These are phyloP conservation scores for Hydrolagus affinis DNA, from an alignment of 2,113 vertebrate species.

Conservation along the genomic window DNA sequence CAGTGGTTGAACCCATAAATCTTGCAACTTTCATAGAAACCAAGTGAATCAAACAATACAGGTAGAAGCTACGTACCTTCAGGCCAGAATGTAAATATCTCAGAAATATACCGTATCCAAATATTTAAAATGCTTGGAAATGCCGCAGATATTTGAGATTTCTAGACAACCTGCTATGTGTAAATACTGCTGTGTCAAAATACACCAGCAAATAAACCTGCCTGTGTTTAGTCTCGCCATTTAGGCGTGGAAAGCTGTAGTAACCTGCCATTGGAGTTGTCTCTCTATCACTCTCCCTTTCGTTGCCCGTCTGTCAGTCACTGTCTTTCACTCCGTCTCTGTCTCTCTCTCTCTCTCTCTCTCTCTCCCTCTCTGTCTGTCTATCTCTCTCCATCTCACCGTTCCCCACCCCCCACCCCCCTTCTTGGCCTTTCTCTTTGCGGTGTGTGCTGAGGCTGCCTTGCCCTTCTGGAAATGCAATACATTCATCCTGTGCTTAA, in stretches of 20 bases:
- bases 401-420: too few relatives aligned
- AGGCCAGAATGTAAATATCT: background rate
- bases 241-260: background rate
- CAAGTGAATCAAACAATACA: conserved; percentile 15
- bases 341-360: too few relatives aligned
- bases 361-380: too few relatives aligned
- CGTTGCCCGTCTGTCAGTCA: background rate
- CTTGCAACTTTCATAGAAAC: conserved; percentile 17
- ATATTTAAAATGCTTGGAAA: conserved; percentile 24
- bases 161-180: conserved; percentile 17
- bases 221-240: conserved; percentile 23
- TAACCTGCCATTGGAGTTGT: background rate
- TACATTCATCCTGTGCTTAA: background rate
- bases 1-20: conserved; percentile 13
- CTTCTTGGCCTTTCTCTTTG: background rate
- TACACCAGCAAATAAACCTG: conserved; percentile 24
- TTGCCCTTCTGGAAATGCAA: background rate
- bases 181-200: conserved; percentile 17
- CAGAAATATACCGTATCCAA: background rate
- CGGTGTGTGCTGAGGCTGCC: background rate
- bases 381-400: too few relatives aligned
- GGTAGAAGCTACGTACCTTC: conserved; percentile 21
- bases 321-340: background rate
- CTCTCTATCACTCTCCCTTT: background rate
- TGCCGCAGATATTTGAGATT: conserved; percentile 22